phyloP scores from a whole-genome alignment of 2,888 invertebrate species.

The Elysia crispata region DNA sequence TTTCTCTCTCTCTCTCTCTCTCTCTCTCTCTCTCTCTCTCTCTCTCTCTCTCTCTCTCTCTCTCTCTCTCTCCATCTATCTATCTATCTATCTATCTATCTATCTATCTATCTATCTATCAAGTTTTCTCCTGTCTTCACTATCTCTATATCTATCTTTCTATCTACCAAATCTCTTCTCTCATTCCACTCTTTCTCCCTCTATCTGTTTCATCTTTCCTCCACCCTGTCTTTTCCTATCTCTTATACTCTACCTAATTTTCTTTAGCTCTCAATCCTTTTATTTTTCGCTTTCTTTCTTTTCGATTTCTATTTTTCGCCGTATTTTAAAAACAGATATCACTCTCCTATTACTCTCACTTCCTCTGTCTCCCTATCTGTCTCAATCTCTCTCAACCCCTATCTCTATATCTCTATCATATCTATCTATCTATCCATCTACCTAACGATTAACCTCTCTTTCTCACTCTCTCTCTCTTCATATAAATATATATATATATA shows the following conservation, averaged over 20 bases:
- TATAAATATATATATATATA: too few species aligned
- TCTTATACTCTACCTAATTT: too few species aligned
- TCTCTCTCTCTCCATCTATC: neutral
- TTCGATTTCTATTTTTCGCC: too few species aligned
- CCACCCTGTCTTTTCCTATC: too few species aligned
- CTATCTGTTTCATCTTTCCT: too few species aligned
- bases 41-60: slow-evolving; percentile 2
- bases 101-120: slow-evolving; percentile 19
- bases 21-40: neutral
- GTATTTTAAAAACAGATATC: too few species aligned
- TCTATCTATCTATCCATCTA: neutral
- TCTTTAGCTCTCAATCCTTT: too few species aligned
- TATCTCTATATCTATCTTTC: neutral
- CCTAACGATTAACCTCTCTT: neutral
- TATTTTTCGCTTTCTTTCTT: too few species aligned
- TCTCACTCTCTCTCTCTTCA: slow-evolving; percentile 7
- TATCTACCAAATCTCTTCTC: neutral
- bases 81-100: slow-evolving; percentile 18
- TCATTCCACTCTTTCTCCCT: slow-evolving; percentile 23
- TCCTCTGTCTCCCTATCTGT: slow-evolving; percentile 7
- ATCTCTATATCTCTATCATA: too few species aligned
- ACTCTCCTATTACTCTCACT: too few species aligned
- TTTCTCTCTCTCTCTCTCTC: slow-evolving; percentile 20
- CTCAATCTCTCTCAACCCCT: too few species aligned
- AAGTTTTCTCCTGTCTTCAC: neutral